These are phyloP conservation scores for Notarius lentiginosus DNA, from an alignment of 2,113 vertebrate species.

Conservation along the genomic window DNA sequence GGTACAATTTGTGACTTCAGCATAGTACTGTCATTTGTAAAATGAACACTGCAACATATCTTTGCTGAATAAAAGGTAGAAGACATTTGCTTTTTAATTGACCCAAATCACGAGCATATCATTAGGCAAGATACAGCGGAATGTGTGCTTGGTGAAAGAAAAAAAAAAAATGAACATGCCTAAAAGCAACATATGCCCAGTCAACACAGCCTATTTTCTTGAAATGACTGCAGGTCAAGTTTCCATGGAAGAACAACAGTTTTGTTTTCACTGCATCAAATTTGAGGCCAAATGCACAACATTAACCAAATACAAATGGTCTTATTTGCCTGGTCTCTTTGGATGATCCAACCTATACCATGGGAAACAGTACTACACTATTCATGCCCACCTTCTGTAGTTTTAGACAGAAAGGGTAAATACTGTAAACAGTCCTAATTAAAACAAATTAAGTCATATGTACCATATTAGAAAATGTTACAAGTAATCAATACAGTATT, in stretches of 20 bases:
- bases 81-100: neutral
- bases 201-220: neutral
- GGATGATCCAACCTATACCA: neutral
- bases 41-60: neutral
- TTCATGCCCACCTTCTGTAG: neutral
- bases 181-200: neutral
- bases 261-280: neutral
- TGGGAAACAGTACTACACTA: neutral
- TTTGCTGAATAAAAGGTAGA: neutral
- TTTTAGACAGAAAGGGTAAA: neutral
- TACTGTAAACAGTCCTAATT: neutral
- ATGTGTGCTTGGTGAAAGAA: neutral
- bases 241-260: neutral
- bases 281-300: neutral
- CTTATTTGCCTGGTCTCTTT: neutral
- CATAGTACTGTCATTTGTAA: conserved; percentile 4
- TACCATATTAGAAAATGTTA: neutral
- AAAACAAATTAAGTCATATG: conserved; percentile 3
- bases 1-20: neutral
- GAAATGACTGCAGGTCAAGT: neutral
- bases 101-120: neutral
- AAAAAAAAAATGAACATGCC: neutral
- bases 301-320: neutral
- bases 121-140: neutral
- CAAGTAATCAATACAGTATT: conserved; percentile 1